Evolutionary conservation across 2,113 vertebrate species (phyloP).

Genomic region (Albula goreensis): DNA sequence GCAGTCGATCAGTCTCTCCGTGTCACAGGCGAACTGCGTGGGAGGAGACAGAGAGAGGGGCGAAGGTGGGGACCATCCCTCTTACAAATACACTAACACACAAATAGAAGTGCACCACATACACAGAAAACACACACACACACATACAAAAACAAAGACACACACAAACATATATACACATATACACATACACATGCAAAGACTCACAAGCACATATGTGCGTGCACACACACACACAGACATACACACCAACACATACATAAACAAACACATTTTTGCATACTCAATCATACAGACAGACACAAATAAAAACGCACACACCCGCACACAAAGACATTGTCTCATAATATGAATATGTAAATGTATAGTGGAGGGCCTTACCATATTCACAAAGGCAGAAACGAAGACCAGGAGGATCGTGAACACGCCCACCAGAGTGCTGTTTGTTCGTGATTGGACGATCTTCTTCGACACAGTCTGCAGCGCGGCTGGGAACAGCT

Average conservation of each 20-base stretch:
- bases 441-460: slow-evolving; percentile 86
- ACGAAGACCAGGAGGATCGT: slow-evolving; percentile 87
- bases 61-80: background rate
- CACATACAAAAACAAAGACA: background rate
- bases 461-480: slow-evolving; percentile 85
- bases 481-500: slow-evolving; percentile 84
- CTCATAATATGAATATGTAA: background rate
- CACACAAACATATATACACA: background rate
- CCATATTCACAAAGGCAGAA: slow-evolving; percentile 89
- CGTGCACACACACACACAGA: background rate
- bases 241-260: background rate
- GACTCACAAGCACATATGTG: background rate
- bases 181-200: background rate
- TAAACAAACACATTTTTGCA: background rate
- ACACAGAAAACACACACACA: background rate
- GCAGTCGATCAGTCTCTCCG: slow-evolving; percentile 76
- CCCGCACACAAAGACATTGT: background rate
- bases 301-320: background rate
- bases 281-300: background rate
- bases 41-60: background rate
- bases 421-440: slow-evolving; percentile 85
- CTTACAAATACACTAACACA: too few relatives aligned
- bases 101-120: background rate
- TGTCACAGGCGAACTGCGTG: slow-evolving; percentile 85
- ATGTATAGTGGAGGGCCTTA: slow-evolving; percentile 39